Evolutionary conservation across 1,140 invertebrate species (phyloP), one percentile per base, ranked within the genome.

Genomic region (Zaprionus tsacasi): DNA sequence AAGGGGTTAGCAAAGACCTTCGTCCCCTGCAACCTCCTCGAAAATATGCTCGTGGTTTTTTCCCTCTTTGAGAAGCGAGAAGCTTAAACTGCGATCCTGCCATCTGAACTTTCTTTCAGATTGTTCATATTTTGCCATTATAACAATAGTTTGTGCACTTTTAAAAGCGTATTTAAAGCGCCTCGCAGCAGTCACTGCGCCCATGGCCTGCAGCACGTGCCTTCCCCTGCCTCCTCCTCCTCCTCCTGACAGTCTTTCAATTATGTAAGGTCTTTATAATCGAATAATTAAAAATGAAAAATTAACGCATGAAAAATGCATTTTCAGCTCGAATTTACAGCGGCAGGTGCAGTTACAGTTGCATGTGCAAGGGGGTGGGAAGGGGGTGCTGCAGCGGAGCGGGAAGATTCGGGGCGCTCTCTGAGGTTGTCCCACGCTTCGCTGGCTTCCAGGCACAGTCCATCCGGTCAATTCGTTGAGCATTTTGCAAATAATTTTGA

Each of bases 241-340:
- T 65, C 68, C 76, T 15, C 40, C 56, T 63, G 67, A 59, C 55
- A 57, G 77, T 25, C 80, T 67, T 87, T 88, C 80, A 87, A 87
- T 88, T 87, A 87, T 88, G 82, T 75, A 80, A 83, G 83, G 80
- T 87, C 83, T 80, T 88, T 87, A 88, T 87, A 87, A 87, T 87
- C 85, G 83, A 87, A 87, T 87, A 87, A 87, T 87, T 87, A 87
- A 87, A 87, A 87, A 88, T 87, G 83, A 87, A 88, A 88, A 87
- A 87, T 87, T 87, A 87, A 83, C 83, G 83, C 80, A 88, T 81
- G 83, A 83, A 87, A 87, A 83, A 88, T 87, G 83, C 80, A 88
- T 87, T 82, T 76, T 78, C 85, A 75, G 70, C 83, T 78, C 73
- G 72, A 82, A 80, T 88, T 75, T 88, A 82, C 77, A 88, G 48